Conservation (phyloP, 1,140 invertebrate species). For the Patella vulgata region DNA sequence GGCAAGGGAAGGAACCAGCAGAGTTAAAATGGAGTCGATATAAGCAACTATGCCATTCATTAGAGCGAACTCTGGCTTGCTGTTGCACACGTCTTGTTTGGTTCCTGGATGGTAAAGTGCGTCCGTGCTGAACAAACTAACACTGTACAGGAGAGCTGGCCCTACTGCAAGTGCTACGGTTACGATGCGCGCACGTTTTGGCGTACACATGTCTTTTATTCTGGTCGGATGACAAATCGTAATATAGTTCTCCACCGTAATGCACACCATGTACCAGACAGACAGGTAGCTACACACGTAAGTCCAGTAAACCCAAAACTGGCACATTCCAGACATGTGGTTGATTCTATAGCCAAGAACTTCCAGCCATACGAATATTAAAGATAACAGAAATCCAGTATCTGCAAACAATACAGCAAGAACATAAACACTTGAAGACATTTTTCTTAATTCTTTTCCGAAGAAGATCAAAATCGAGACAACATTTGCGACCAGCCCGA, state of each 20-base stretch:
- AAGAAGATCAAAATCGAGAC: constrained; percentile 29
- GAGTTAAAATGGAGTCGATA: constrained; percentile 30
- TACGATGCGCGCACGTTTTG: constrained; percentile 74
- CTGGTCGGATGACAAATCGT: constrained; percentile 80
- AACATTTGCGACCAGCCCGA: constrained; percentile 32
- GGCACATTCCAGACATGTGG: constrained; percentile 68
- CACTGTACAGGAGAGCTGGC: constrained; percentile 71
- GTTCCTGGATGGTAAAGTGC: background rate
- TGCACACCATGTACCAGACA: constrained; percentile 84
- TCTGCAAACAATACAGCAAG: constrained; percentile 29
- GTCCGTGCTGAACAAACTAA: constrained; percentile 11
- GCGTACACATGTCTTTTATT: constrained; percentile 79
- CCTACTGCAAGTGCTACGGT: constrained; percentile 69
- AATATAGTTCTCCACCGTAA: constrained; percentile 84
- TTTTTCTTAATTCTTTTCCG: constrained; percentile 26
- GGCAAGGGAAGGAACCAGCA: constrained; percentile 29
- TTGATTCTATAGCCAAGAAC: constrained; percentile 10
- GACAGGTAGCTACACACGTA: constrained; percentile 78
- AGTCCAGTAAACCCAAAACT: constrained; percentile 76
- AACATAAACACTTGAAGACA: constrained; percentile 35
- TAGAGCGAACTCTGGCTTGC: constrained; percentile 61
- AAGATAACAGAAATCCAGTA: constrained; percentile 30
- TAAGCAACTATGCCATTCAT: constrained; percentile 66
- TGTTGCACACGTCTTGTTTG: constrained; percentile 3
- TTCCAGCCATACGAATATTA: constrained; percentile 33